Evolutionary conservation across 64 coral and sea anemone genomes (phyloP).

Genomic region (Dendrophyllia cribrosa): DNA sequence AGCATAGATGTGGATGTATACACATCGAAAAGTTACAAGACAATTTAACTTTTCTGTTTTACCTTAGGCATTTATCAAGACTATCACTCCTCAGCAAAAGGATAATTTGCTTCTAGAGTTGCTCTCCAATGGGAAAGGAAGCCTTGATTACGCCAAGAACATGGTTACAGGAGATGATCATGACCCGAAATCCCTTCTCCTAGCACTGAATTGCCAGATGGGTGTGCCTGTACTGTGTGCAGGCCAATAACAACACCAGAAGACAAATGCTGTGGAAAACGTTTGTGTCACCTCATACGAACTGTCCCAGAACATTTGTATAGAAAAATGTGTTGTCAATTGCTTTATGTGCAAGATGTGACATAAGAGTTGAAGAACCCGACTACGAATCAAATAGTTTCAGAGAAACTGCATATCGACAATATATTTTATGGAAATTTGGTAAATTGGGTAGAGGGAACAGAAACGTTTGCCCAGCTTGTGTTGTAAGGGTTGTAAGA

Average conservation of each 20-base stretch:
- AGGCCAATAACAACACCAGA: background rate
- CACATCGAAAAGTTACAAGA: too few species aligned
- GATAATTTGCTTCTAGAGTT: constrained; percentile 9
- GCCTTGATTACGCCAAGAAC: constrained; percentile 67
- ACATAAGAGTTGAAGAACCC: constrained; percentile 11
- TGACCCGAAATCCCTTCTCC: background rate
- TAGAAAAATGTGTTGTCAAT: constrained; percentile 24
- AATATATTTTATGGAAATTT: constrained; percentile 35
- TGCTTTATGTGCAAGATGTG: constrained; percentile 5
- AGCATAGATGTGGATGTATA: too few species aligned
- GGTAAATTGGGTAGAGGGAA: constrained; percentile 42
- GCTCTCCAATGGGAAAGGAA: constrained; percentile 42
- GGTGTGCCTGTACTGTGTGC: constrained; percentile 34
- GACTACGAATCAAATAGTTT: constrained; percentile 22
- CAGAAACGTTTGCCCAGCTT: constrained; percentile 23
- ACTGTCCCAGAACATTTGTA: constrained; percentile 19
- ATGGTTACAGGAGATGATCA: background rate
- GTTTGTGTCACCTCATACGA: background rate
- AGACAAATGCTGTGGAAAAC: constrained; percentile 15
- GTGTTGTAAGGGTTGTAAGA: constrained; percentile 13
- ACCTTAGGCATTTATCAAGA: background rate
- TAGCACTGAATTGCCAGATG: background rate
- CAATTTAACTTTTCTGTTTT: too few species aligned
- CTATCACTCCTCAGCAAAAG: constrained; percentile 2
- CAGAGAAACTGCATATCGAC: constrained; percentile 31